phyloP scores from a whole-genome alignment of 2,797 vertebrate species.

The Okamejei kenojei region DNA sequence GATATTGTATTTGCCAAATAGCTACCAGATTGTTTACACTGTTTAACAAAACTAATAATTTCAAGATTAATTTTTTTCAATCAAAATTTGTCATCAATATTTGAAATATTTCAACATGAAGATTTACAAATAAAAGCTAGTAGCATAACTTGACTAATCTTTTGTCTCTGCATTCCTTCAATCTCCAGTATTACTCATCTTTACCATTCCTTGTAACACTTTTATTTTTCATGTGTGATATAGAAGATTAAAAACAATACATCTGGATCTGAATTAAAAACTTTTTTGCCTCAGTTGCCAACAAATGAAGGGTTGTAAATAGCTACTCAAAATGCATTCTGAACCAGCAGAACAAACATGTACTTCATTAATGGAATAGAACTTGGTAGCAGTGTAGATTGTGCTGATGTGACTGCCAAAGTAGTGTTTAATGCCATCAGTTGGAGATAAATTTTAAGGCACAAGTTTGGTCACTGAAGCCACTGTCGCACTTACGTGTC shows the following conservation, averaged over 20 bases:
- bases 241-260: not conserved
- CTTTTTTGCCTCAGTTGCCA: too few species aligned
- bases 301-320: too few species aligned
- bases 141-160: constrained; percentile 21
- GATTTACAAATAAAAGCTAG: constrained; percentile 20
- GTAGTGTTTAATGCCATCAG: not conserved
- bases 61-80: constrained; percentile 2
- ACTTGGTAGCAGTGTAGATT: too few species aligned
- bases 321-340: too few species aligned
- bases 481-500: too few species aligned
- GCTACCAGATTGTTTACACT: constrained; percentile 29
- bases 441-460: not conserved
- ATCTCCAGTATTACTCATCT: not conserved
- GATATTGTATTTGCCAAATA: constrained; percentile 34
- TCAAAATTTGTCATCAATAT: constrained; percentile 12
- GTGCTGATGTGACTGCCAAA: not conserved
- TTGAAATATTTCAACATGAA: constrained; percentile 23
- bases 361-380: too few species aligned
- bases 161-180: not conserved
- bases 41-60: constrained; percentile 24
- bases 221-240: too few species aligned
- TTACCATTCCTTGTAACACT: too few species aligned
- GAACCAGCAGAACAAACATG: too few species aligned
- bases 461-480: not conserved
- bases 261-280: not conserved